Evolutionary conservation across 2,888 invertebrate species (phyloP).

Genomic region (Penaeus monodon): DNA sequence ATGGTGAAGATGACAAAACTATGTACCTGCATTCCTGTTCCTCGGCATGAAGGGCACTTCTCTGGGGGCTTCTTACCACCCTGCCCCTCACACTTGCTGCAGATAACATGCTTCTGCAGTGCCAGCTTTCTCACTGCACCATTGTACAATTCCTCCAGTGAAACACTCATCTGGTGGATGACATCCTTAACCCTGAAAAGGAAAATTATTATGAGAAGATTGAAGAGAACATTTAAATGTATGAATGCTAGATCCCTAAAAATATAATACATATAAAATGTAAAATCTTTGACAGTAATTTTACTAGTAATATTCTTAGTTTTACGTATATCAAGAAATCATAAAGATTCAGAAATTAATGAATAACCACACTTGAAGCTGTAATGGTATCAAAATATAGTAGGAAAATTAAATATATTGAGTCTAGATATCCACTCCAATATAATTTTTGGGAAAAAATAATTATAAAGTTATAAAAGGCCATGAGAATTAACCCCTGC

Average conservation of each 20-base stretch:
- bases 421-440: no score
- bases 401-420: no score
- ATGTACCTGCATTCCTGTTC: constrained; percentile 79
- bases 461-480: no score
- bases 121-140: constrained; percentile 93
- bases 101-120: constrained; percentile 94
- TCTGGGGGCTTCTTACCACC: constrained; percentile 94
- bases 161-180: constrained; percentile 91
- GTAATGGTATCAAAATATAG: no score
- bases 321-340: no score
- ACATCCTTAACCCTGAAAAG: constrained; percentile 85
- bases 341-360: no score
- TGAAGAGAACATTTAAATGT: background rate
- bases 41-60: constrained; percentile 87
- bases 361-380: no score
- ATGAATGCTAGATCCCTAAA: background rate
- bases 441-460: no score
- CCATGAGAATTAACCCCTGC: no score
- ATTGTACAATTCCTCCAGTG: constrained; percentile 94
- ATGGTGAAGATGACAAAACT: background rate
- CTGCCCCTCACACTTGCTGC: constrained; percentile 92
- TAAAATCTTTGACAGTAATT: no score
- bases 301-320: no score
- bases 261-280: no score
- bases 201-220: background rate